Conservation (phyloP, 2,113 vertebrate genomes). For the Motacilla tschutschensis region DNA sequence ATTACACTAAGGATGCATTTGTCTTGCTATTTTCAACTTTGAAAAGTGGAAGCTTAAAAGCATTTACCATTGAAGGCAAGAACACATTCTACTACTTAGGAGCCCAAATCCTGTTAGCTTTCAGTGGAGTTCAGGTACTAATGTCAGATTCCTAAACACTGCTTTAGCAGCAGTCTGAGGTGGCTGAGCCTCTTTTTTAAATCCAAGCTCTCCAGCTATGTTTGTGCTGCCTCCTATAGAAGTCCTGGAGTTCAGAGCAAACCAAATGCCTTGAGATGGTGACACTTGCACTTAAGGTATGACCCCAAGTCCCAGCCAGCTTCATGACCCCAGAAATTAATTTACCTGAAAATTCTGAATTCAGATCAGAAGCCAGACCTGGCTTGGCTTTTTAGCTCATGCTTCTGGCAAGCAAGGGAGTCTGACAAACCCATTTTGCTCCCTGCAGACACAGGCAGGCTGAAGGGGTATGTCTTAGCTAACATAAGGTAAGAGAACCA, state of each 20-base stretch:
- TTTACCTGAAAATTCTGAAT: not conserved
- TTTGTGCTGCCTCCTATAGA: not conserved
- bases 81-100: not conserved
- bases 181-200: not conserved
- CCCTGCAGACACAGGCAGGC: not conserved
- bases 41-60: not conserved
- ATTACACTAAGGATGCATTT: not conserved
- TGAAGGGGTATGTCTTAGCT: not conserved
- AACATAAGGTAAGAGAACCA: not conserved
- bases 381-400: not conserved
- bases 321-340: not conserved
- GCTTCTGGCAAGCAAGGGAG: not conserved
- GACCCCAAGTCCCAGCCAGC: not conserved
- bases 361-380: not conserved
- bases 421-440: not conserved
- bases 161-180: not conserved
- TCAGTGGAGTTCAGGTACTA: not conserved
- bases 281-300: not conserved
- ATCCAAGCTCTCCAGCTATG: not conserved
- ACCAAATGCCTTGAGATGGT: not conserved
- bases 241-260: not conserved
- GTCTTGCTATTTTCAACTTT: not conserved
- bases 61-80: not conserved
- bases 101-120: not conserved
- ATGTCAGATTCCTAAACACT: not conserved